A percentile compares a stretch with the other conserved stretches of the same genome.
Evolutionary conservation across 2,888 invertebrate genomes (phyloP).

Genomic region (Elysia crispata): DNA sequence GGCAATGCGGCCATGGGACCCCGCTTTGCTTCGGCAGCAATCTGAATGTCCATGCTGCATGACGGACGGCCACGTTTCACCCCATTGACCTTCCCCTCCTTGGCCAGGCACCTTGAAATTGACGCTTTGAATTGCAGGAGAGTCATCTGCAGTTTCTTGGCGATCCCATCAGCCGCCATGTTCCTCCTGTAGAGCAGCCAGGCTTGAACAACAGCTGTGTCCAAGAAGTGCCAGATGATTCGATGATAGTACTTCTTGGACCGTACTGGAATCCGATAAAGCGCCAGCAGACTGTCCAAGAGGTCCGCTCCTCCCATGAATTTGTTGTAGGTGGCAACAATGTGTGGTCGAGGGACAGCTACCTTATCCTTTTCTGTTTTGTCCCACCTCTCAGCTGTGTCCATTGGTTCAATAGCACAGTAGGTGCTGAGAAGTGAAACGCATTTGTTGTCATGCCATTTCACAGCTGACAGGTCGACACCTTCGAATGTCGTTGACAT

Average conservation of each 20-base stretch:
- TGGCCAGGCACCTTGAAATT: not conserved
- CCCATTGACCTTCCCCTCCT: not conserved
- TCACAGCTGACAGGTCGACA: not conserved
- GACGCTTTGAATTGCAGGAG: not conserved
- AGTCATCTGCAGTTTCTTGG: not conserved
- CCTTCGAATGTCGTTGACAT: not conserved
- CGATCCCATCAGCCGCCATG: not conserved
- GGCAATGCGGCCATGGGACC: not conserved
- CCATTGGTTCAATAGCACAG: not conserved
- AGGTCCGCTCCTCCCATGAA: not conserved
- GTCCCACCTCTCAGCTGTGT: too few species aligned
- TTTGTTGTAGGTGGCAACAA: not conserved
- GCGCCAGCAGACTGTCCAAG: not conserved
- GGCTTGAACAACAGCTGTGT: not conserved
- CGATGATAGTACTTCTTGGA: not conserved
- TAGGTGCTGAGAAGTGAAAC: not conserved
- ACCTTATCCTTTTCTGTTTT: too few species aligned
- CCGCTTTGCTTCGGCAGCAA: not conserved
- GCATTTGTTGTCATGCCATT: slow-evolving; percentile 1
- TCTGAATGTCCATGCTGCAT: not conserved
- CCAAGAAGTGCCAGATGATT: not conserved
- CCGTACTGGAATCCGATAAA: not conserved
- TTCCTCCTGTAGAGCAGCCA: slow-evolving; percentile 1
- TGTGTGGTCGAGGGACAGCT: too few species aligned
- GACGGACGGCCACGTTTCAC: not conserved